Evolutionary conservation across 1,140 invertebrate genomes (phyloP), one percentile per base, ranked within the genome.

Genomic region (Bombus waltoni): DNA sequence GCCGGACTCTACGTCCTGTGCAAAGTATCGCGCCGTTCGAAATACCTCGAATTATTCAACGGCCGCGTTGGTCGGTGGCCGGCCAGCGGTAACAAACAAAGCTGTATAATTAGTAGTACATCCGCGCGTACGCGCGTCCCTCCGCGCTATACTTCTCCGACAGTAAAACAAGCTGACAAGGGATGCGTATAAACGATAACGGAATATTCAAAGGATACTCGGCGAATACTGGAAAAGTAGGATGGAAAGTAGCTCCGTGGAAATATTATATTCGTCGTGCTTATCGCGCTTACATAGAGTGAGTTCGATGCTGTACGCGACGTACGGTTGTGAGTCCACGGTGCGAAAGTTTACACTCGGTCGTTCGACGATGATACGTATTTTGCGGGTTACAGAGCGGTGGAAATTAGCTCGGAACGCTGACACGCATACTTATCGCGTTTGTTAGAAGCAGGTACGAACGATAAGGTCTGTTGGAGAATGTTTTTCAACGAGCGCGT

Each of bases 11-110:
- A 53, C 47, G 47, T 53, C 18, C 47, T n/a, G 22, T 44, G 77
- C 87, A 73, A 76, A 82, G 73, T 86, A 81, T 82, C 44, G 59
- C 47, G 79, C 81, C 81, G 81, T 77, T 88, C 71, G 59, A 70
- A 72, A 88, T 76, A 62, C 57, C 32, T 47, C 84, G 81, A 85
- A 88, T 88, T 88, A 88, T 88, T 88, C 87, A 88, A 81, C 44
- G 85, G 22, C 9, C 35, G 53, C 53, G 62, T 82, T 75, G 74
- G 81, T 75, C 81, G 35, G 74, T 32, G 74, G 59, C 32, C 25
- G n/a, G 28, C 22, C 40, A 15, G 57, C 18, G 5, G 66, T 72
- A 59, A 59, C 42, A 59, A 42, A 74, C 80, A 75, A 66, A 65
- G 71, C 42, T 28, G 42, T 40, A 47, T 44, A 75, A 73, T 82